Conservation (phyloP, 2,888 invertebrate species). For the Deroplatys truncata region DNA sequence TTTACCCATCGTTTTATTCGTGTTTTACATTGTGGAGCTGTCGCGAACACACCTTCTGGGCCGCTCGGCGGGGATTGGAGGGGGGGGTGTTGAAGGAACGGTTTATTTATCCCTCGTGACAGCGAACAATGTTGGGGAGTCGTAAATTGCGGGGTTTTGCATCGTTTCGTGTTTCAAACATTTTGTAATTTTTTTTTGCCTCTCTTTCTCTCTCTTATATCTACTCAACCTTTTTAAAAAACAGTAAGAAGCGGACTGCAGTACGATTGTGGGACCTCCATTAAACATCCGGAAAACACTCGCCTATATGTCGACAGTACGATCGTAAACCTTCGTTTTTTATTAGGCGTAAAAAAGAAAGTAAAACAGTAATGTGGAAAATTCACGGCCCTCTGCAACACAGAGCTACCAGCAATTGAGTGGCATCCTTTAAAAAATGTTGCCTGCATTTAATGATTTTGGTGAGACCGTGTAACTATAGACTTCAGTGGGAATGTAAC, state of each 20-base stretch:
- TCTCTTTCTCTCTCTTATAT: background rate
- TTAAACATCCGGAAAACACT: background rate
- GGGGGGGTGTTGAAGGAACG: background rate
- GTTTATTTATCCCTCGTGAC: slow-evolving; percentile 13
- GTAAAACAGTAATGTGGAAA: background rate
- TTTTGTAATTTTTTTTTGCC: background rate
- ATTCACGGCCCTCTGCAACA: background rate
- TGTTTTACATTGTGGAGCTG: background rate
- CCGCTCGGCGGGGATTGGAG: too few relatives aligned
- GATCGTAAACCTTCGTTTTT: background rate
- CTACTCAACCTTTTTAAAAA: background rate
- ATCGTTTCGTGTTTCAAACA: background rate
- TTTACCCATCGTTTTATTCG: background rate
- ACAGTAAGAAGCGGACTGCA: background rate
- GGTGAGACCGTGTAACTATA: background rate
- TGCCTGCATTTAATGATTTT: background rate
- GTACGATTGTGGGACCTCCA: background rate
- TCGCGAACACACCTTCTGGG: background rate
- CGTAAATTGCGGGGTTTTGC: background rate
- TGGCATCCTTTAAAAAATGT: background rate
- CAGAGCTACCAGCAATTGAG: background rate
- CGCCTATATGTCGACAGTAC: background rate
- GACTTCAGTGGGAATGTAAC: too few relatives aligned
- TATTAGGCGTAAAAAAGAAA: background rate
- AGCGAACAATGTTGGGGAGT: background rate